Conservation (phyloP, 2,888 invertebrate species). For the Odontomyia ornata region DNA sequence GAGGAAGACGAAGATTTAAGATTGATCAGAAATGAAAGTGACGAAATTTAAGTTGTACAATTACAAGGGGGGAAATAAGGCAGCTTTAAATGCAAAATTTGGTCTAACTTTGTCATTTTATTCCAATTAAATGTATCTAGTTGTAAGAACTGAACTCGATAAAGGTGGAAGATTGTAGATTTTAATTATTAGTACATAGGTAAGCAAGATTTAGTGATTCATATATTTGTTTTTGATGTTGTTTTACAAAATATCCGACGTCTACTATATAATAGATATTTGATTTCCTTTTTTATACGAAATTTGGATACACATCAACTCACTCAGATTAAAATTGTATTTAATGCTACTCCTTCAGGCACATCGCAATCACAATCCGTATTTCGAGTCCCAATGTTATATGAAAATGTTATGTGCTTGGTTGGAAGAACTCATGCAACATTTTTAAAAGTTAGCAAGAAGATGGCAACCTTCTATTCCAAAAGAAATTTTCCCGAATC, state of each 20-base stretch:
- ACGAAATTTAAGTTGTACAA: slow-evolving; percentile 14
- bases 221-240: neutral
- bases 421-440: too few species aligned
- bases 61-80: neutral
- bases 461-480: too few species aligned
- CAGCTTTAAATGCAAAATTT: slow-evolving; percentile 13
- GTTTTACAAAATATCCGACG: neutral
- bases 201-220: slow-evolving; percentile 13
- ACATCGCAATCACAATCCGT: too few species aligned
- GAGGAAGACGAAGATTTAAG: slow-evolving; percentile 19
- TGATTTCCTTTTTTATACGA: too few species aligned
- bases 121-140: neutral
- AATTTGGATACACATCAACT: too few species aligned
- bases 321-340: too few species aligned
- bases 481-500: too few species aligned
- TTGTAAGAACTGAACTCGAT: neutral
- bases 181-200: neutral
- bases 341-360: too few species aligned
- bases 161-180: neutral
- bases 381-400: too few species aligned
- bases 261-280: too few species aligned
- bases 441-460: too few species aligned
- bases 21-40: slow-evolving; percentile 21
- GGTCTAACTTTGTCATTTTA: slow-evolving; percentile 24
- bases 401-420: too few species aligned